Conservation (phyloP, 1,140 invertebrate genomes). For the Caenorhabditis remanei region DNA sequence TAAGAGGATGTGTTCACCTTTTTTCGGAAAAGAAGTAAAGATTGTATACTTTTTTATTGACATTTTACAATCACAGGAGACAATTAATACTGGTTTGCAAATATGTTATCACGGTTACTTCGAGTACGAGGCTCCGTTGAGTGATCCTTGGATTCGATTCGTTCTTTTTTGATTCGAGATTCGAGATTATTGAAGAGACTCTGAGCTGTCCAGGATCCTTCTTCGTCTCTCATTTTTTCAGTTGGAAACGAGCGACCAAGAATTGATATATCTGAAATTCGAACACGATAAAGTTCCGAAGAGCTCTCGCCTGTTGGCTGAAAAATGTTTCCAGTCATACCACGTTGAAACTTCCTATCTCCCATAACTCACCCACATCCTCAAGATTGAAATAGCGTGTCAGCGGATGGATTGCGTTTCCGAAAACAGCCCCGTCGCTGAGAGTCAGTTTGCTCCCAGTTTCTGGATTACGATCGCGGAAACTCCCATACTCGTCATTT, state of each 20-base stretch:
- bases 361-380: not conserved
- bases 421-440: not conserved
- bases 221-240: not conserved
- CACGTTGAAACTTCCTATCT: too few species aligned
- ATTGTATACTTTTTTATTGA: not conserved
- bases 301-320: too few species aligned
- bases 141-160: not conserved
- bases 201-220: not conserved
- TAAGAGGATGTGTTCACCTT: slow-evolving; percentile 22
- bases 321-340: too few species aligned
- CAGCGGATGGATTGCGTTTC: slow-evolving; percentile 5
- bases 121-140: not conserved
- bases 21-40: not conserved
- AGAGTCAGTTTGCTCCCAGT: slow-evolving; percentile 26
- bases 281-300: not conserved
- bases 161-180: slow-evolving; percentile 7
- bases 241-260: slow-evolving; percentile 17
- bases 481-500: not conserved
- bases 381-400: slow-evolving; percentile 14
- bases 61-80: not conserved
- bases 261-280: slow-evolving; percentile 3
- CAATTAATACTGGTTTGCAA: slow-evolving; percentile 4
- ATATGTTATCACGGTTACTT: not conserved
- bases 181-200: not conserved
- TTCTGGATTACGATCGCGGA: slow-evolving; percentile 4